Percentiles rank a stretch among this genome's conserved stretches.
Evolutionary conservation across 2,797 vertebrate genomes (phyloP).

Genomic region (Pyrocephalus nanus): DNA sequence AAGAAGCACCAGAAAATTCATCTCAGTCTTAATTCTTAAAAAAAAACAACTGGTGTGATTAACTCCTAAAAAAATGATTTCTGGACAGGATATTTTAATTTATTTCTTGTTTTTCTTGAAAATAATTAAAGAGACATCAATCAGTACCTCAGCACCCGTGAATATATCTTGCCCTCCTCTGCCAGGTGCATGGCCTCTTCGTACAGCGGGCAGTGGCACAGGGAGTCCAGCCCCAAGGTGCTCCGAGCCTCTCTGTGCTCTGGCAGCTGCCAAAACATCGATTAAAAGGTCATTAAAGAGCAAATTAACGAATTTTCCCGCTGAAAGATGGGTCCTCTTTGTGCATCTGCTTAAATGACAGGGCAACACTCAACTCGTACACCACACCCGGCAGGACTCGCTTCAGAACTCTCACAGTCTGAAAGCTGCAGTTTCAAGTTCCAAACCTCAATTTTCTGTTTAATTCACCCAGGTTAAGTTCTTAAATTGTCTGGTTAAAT

Average conservation of each 20-base stretch:
- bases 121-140: background rate
- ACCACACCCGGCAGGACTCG: background rate
- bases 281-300: background rate
- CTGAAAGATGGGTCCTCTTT: background rate
- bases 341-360: background rate
- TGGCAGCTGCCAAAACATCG: slow-evolving; percentile 58
- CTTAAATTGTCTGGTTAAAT: background rate
- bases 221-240: slow-evolving; percentile 71
- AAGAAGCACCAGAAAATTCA: background rate
- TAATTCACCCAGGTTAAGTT: background rate
- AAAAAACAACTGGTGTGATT: background rate
- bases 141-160: slow-evolving; percentile 87
- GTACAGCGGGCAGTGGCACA: slow-evolving; percentile 87
- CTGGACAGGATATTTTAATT: background rate
- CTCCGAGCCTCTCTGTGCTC: slow-evolving; percentile 83
- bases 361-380: background rate
- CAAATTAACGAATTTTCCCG: background rate
- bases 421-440: background rate
- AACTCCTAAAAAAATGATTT: background rate
- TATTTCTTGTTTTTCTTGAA: background rate
- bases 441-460: background rate
- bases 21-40: background rate
- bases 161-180: slow-evolving; percentile 92
- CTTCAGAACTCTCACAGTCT: background rate
- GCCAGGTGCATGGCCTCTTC: slow-evolving; percentile 93